These are phyloP conservation scores for Hoplodrina blanda DNA, from an alignment of 2,888 invertebrate species.

Conservation along the genomic window DNA sequence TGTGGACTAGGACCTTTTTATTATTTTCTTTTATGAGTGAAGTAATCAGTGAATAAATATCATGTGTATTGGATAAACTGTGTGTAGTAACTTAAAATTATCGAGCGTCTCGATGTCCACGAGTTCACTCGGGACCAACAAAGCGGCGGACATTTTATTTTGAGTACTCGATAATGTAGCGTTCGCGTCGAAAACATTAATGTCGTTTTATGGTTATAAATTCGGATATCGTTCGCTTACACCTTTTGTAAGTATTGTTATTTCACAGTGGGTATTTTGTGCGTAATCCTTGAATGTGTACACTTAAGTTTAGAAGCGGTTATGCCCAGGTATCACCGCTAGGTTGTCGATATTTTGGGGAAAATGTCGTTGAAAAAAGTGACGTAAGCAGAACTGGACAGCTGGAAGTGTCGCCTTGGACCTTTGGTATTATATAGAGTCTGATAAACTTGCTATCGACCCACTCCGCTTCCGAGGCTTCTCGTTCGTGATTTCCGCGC, in stretches of 20 bases:
- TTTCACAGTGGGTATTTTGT: conserved; percentile 72
- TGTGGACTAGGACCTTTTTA: conserved; percentile 84
- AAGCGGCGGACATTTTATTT: conserved; percentile 91
- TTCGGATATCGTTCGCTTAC: conserved; percentile 89
- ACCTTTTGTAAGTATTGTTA: conserved; percentile 89
- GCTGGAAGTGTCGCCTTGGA: conserved; percentile 75
- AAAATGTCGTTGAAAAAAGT: conserved; percentile 84
- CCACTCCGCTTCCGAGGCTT: conserved; percentile 86
- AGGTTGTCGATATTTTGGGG: conserved; percentile 84
- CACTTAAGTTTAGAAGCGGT: conserved; percentile 78
- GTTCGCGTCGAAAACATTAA: conserved; percentile 90
- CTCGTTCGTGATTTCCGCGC: conserved; percentile 86
- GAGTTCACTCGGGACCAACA: conserved; percentile 90
- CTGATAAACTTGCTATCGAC: conserved; percentile 82
- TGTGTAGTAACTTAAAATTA: conserved; percentile 82
- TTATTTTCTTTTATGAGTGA: conserved; percentile 82
- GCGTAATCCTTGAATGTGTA: conserved; percentile 73
- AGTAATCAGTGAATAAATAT: conserved; percentile 82
- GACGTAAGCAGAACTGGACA: conserved; percentile 85
- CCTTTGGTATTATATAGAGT: conserved; percentile 74
- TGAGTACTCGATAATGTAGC: conserved; percentile 91
- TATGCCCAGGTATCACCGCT: conserved; percentile 82
- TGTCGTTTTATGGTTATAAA: conserved; percentile 90
- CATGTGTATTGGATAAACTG: conserved; percentile 83
- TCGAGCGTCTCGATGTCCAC: conserved; percentile 90